Evolutionary conservation across 1,140 invertebrate species (phyloP).

Genomic region (Ostrea edulis): DNA sequence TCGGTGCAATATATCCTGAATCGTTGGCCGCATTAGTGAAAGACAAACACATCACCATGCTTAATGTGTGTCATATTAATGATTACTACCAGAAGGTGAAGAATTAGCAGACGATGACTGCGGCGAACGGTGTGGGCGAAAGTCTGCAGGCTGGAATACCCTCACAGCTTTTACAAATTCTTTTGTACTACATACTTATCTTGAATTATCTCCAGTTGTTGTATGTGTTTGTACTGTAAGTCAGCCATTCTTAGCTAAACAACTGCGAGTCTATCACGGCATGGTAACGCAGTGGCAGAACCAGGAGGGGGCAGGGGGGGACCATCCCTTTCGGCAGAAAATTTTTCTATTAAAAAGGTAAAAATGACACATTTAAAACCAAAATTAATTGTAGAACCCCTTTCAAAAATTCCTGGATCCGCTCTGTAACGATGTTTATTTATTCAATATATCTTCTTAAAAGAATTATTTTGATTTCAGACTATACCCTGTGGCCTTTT

Average conservation of each 20-base stretch:
- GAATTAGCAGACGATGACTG: slow-evolving; percentile 8
- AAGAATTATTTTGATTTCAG: slow-evolving; percentile 79
- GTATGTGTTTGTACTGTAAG: too few relatives aligned
- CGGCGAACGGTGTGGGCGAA: not conserved
- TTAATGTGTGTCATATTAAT: not conserved
- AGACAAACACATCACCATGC: not conserved
- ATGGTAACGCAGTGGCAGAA: too few relatives aligned
- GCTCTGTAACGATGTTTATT: too few relatives aligned
- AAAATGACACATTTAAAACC: too few relatives aligned
- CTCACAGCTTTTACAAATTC: slow-evolving; percentile 3
- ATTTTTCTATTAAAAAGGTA: too few relatives aligned
- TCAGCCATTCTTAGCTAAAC: not conserved
- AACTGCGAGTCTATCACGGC: not conserved
- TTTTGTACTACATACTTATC: not conserved
- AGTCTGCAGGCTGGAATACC: not conserved
- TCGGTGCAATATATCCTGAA: too few relatives aligned
- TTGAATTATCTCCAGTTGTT: not conserved
- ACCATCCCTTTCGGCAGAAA: too few relatives aligned
- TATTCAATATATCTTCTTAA: too few relatives aligned
- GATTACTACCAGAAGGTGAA: not conserved
- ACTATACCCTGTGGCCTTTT: slow-evolving; percentile 89
- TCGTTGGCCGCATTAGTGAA: not conserved
- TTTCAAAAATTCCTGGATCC: too few relatives aligned
- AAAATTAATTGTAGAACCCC: too few relatives aligned
- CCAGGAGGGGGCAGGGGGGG: too few relatives aligned